phyloP scores from a whole-genome alignment of 2,888 invertebrate genomes.

The Galerucella calmariensis region DNA sequence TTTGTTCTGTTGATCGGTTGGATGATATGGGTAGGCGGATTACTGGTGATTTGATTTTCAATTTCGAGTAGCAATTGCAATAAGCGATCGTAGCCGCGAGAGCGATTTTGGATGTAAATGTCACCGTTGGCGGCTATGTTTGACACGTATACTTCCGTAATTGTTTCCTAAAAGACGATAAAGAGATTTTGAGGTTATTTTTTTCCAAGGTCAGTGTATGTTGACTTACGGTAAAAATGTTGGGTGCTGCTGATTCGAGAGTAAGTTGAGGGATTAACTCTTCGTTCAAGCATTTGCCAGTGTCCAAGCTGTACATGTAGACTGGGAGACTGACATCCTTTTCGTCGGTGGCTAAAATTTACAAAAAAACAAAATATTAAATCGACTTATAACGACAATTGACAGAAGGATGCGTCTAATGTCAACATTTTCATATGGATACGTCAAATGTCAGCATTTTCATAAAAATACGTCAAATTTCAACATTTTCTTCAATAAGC shows the following conservation, averaged over 20 bases:
- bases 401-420: too few species aligned
- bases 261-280: conserved; percentile 55
- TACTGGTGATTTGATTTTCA: conserved; percentile 46
- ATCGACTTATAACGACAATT: too few species aligned
- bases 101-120: conserved; percentile 63
- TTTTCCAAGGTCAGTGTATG: neutral
- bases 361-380: neutral
- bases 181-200: neutral
- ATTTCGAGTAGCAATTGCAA: conserved; percentile 55
- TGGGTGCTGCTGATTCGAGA: conserved; percentile 57
- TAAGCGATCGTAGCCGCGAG: conserved; percentile 58
- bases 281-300: conserved; percentile 55
- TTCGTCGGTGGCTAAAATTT: conserved; percentile 29
- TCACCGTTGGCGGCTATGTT: conserved; percentile 63
- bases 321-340: conserved; percentile 51
- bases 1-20: conserved; percentile 53
- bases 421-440: too few species aligned
- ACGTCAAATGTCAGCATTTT: too few species aligned
- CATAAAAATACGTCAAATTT: too few species aligned
- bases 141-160: conserved; percentile 62
- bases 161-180: conserved; percentile 49
- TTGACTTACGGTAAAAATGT: conserved; percentile 49
- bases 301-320: conserved; percentile 57
- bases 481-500: too few species aligned
- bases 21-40: conserved; percentile 43